These are phyloP conservation scores for Patiria miniata DNA, from an alignment of 35 echinoderm and acorn worm species.

Conservation along the genomic window DNA sequence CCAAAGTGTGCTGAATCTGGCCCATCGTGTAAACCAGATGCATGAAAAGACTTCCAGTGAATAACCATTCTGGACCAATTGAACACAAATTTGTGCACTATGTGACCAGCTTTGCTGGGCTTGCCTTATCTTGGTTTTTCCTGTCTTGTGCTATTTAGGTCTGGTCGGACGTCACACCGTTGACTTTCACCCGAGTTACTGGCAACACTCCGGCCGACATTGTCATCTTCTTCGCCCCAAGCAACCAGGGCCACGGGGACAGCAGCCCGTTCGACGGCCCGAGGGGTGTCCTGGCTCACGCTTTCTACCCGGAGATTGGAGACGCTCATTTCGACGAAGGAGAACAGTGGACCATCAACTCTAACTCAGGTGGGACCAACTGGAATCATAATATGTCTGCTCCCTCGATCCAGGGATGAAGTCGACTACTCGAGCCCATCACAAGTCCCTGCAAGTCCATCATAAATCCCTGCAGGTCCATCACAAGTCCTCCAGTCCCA, in stretches of 20 bases:
- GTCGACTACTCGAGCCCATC: no score
- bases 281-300: conserved; percentile 75
- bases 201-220: conserved; percentile 57
- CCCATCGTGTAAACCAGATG: no score
- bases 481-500: no score
- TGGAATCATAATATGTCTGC: not conserved
- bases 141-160: no score
- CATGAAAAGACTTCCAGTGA: no score
- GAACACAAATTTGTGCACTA: no score
- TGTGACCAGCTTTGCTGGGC: no score
- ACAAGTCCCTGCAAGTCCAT: no score
- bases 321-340: conserved; percentile 93
- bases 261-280: conserved; percentile 82
- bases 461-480: no score
- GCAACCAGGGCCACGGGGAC: conserved; percentile 56
- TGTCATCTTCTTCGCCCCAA: conserved; percentile 52
- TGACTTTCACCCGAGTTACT: conserved; percentile 53
- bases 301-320: conserved; percentile 71
- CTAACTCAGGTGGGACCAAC: not conserved
- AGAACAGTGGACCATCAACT: conserved; percentile 44
- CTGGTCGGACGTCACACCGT: conserved; percentile 64
- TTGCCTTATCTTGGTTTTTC: no score
- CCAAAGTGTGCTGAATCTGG: no score
- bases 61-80: no score
- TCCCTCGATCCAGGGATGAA: not conserved